These are phyloP conservation scores for Calephelis perditalis DNA, from an alignment of 2,888 invertebrate species.

Conservation along the genomic window DNA sequence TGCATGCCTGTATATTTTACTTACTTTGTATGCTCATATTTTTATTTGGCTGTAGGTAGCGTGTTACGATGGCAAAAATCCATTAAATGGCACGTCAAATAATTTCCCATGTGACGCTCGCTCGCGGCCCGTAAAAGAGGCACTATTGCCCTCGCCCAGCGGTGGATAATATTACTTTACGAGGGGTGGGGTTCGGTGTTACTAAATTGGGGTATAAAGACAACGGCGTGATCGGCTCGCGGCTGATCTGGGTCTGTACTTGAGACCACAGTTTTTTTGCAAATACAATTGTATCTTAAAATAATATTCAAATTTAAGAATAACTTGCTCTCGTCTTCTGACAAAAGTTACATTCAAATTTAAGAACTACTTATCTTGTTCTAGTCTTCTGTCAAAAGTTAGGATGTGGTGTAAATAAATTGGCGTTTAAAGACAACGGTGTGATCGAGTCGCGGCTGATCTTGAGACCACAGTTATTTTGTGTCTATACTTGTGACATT, in stretches of 20 bases:
- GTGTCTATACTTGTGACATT: too few relatives aligned
- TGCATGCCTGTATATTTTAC: conserved; percentile 31
- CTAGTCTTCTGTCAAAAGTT: too few relatives aligned
- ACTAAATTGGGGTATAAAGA: conserved; percentile 76
- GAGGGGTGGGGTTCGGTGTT: conserved; percentile 68
- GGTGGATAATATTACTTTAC: conserved; percentile 76
- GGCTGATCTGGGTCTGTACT: conserved; percentile 22
- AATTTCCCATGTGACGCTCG: conserved; percentile 77
- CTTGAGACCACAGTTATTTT: too few relatives aligned
- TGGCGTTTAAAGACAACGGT: too few relatives aligned
- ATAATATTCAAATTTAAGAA: too few relatives aligned
- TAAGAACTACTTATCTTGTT: too few relatives aligned
- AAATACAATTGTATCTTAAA: too few relatives aligned
- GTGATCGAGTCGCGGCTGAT: too few relatives aligned
- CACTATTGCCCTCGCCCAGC: conserved; percentile 74
- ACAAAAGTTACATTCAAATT: too few relatives aligned
- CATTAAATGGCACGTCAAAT: conserved; percentile 78
- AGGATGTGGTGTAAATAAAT: too few relatives aligned
- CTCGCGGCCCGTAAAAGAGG: conserved; percentile 77
- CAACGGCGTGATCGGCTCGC: conserved; percentile 48
- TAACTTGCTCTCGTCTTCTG: too few relatives aligned
- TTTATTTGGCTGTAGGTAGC: conserved; percentile 71
- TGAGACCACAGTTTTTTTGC: too few relatives aligned
- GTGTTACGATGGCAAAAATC: conserved; percentile 77
- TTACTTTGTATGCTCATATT: conserved; percentile 47